Percentiles rank a stretch among this genome's conserved stretches.
phyloP scores from a whole-genome alignment of 2,797 vertebrate genomes.

The Sciurus carolinensis region DNA sequence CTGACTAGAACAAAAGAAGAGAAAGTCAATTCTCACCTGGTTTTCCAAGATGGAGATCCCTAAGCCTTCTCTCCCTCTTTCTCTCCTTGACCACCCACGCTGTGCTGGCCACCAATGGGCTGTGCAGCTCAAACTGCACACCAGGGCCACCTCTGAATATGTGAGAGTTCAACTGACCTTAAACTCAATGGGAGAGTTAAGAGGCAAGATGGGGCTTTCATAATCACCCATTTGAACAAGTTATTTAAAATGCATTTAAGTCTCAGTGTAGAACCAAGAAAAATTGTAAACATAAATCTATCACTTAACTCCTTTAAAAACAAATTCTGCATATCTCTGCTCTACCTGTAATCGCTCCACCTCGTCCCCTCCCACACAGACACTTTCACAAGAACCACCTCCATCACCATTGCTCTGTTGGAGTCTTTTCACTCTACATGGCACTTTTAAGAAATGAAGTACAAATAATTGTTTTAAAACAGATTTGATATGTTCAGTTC shows the following conservation, averaged over 20 bases:
- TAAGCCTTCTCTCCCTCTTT: background rate
- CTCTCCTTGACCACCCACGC: background rate
- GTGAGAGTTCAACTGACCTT: background rate
- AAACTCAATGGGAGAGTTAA: background rate
- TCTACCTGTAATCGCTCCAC: background rate
- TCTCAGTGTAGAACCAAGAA: background rate
- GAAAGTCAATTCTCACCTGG: background rate
- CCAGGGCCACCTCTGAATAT: background rate
- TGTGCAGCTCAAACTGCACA: background rate
- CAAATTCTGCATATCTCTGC: background rate
- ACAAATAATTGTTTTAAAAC: conserved; percentile 12
- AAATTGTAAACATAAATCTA: background rate
- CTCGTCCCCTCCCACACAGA: background rate
- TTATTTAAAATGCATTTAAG: background rate
- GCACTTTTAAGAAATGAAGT: conserved; percentile 49
- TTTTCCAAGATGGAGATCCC: background rate
- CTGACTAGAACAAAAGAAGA: background rate
- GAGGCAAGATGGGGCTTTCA: background rate
- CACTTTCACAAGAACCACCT: background rate
- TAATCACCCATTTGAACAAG: background rate
- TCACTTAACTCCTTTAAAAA: conserved; percentile 6
- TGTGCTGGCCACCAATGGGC: background rate
- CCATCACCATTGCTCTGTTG: conserved; percentile 19
- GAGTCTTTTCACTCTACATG: background rate
- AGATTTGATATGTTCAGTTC: background rate